Evolutionary conservation across 2,888 invertebrate species (phyloP).

Genomic region (Resseliella maxima): DNA sequence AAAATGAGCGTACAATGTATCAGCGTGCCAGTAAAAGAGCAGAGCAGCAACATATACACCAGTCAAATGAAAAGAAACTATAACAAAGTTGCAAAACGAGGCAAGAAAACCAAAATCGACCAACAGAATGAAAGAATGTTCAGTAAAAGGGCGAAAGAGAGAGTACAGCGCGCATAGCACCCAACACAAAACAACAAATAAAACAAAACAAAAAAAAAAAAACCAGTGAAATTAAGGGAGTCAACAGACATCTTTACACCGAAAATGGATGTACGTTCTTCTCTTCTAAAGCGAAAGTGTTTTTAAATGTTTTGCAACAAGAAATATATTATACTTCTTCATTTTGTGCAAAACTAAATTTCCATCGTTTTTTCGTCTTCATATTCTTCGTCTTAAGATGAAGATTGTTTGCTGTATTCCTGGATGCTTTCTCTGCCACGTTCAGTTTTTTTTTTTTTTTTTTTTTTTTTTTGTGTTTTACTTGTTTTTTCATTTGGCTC

Average conservation of each 20-base stretch:
- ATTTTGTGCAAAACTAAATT: conserved; percentile 39
- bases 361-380: not conserved
- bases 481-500: not conserved
- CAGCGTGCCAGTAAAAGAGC: not conserved
- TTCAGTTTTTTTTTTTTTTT: not conserved
- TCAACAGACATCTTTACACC: conserved; percentile 53
- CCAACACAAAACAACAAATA: too few species aligned
- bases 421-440: not conserved
- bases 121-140: conserved; percentile 8
- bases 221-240: conserved; percentile 40
- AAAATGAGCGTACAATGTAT: conserved; percentile 23
- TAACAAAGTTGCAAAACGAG: conserved; percentile 6
- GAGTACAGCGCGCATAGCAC: too few species aligned
- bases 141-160: too few species aligned
- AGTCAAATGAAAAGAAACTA: not conserved
- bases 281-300: not conserved
- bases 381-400: not conserved
- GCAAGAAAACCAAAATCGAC: conserved; percentile 26
- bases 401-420: too few species aligned
- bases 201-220: conserved; percentile 5
- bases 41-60: not conserved
- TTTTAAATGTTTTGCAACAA: conserved; percentile 45
- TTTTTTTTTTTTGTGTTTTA: not conserved
- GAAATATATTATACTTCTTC: not conserved
- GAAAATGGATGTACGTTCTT: conserved; percentile 1